phyloP scores from a whole-genome alignment of 2,797 vertebrate species.

The Antrozous pallidus region DNA sequence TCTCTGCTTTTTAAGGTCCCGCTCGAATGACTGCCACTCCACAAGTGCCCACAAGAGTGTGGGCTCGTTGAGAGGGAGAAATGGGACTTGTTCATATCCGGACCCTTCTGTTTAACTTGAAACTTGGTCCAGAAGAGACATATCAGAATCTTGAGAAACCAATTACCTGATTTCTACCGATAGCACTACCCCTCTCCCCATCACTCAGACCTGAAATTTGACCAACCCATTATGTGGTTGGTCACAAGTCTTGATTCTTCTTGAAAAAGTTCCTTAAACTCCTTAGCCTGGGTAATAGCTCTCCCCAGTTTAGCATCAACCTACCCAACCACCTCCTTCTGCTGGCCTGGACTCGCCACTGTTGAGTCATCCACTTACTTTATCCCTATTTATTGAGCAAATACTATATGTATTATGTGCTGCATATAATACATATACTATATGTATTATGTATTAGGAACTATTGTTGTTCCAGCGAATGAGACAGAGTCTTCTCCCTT shows the following conservation, averaged over 20 bases:
- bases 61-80: background rate
- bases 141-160: background rate
- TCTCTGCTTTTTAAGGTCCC: background rate
- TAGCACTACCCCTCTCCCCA: background rate
- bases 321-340: background rate
- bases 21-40: background rate
- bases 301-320: background rate
- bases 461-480: background rate
- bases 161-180: background rate
- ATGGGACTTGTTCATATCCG: fast-evolving
- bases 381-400: fast-evolving
- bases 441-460: background rate
- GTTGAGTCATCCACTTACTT: background rate
- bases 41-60: background rate
- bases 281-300: background rate
- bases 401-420: background rate
- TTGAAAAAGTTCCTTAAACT: background rate
- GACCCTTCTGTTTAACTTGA: background rate
- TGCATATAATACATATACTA: too few relatives aligned
- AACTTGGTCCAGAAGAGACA: background rate
- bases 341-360: background rate
- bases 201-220: background rate
- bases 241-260: background rate
- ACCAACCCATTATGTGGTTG: background rate
- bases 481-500: background rate